phyloP scores from a whole-genome alignment of 2,113 vertebrate species.

The Lepus americanus region DNA sequence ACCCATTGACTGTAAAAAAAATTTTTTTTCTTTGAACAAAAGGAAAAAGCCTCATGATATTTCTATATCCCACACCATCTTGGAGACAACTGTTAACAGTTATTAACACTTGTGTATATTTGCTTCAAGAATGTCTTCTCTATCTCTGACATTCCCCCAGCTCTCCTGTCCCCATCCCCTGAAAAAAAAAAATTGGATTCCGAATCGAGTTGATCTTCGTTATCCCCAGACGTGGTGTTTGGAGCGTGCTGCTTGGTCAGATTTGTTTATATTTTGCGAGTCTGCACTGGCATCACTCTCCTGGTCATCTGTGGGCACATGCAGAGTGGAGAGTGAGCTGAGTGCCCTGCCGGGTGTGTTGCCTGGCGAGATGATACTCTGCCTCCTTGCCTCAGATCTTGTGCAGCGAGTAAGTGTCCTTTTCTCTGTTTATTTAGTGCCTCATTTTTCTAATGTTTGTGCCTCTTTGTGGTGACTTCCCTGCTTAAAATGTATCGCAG shows the following conservation, averaged over 20 bases:
- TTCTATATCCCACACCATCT: neutral
- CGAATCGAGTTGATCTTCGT: neutral
- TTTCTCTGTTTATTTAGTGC: neutral
- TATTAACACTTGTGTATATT: neutral
- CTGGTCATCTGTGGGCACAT: fast-evolving
- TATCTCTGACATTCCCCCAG: too few relatives aligned
- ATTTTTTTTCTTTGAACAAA: neutral
- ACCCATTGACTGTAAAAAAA: neutral
- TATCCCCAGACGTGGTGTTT: neutral
- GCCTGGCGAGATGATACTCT: fast-evolving
- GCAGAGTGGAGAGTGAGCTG: fast-evolving
- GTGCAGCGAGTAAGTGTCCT: neutral
- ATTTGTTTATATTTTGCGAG: neutral
- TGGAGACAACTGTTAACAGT: neutral
- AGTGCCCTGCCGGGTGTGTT: fast-evolving
- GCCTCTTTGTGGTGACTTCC: neutral
- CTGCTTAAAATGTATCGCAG: neutral
- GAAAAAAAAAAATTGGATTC: neutral
- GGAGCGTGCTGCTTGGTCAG: neutral
- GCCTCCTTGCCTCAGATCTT: neutral
- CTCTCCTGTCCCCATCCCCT: neutral
- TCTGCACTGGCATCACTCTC: fast-evolving
- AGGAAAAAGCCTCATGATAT: neutral
- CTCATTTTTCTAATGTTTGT: neutral
- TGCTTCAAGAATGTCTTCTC: neutral